Evolutionary conservation across 1,140 invertebrate species (phyloP).

Genomic region (Drosophila littoralis): DNA sequence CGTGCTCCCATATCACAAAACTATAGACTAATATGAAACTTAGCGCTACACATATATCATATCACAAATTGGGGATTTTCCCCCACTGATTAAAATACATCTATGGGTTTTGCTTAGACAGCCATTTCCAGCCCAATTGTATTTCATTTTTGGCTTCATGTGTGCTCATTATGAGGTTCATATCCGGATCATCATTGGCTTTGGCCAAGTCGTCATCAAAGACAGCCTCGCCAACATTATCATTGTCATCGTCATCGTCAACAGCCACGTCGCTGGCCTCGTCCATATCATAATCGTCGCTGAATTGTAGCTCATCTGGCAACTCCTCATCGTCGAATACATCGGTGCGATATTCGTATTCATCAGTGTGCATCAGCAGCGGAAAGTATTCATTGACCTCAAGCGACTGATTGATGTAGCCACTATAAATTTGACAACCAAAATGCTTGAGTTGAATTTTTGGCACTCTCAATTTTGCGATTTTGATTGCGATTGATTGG

Average conservation of each 20-base stretch:
- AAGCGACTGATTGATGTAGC: slow-evolving; percentile 95
- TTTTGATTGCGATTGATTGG: slow-evolving; percentile 21
- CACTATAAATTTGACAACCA: slow-evolving; percentile 86
- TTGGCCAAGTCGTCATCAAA: slow-evolving; percentile 15
- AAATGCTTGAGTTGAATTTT: slow-evolving; percentile 63
- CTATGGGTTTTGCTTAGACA: not conserved
- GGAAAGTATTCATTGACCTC: slow-evolving; percentile 96
- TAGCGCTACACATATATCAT: slow-evolving; percentile 27
- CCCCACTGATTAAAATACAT: slow-evolving; percentile 4
- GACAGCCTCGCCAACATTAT: slow-evolving; percentile 27
- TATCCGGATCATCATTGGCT: slow-evolving; percentile 18
- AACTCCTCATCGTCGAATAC: slow-evolving; percentile 75
- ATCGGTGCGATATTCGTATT: slow-evolving; percentile 73
- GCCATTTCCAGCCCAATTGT: slow-evolving; percentile 20
- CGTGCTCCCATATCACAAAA: slow-evolving; percentile 15
- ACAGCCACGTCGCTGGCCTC: slow-evolving; percentile 15
- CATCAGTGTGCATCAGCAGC: slow-evolving; percentile 85
- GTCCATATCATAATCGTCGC: slow-evolving; percentile 67
- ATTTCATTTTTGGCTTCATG: slow-evolving; percentile 48
- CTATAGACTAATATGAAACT: slow-evolving; percentile 16
- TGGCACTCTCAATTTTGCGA: slow-evolving; percentile 7
- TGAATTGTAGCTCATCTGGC: slow-evolving; percentile 78
- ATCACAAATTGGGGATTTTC: slow-evolving; percentile 55
- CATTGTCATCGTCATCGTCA: slow-evolving; percentile 27
- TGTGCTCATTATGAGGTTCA: slow-evolving; percentile 26